A percentile compares a stretch with the other conserved stretches of the same genome.
Conservation (phyloP, 2,113 vertebrate genomes). For the Merops nubicus region DNA sequence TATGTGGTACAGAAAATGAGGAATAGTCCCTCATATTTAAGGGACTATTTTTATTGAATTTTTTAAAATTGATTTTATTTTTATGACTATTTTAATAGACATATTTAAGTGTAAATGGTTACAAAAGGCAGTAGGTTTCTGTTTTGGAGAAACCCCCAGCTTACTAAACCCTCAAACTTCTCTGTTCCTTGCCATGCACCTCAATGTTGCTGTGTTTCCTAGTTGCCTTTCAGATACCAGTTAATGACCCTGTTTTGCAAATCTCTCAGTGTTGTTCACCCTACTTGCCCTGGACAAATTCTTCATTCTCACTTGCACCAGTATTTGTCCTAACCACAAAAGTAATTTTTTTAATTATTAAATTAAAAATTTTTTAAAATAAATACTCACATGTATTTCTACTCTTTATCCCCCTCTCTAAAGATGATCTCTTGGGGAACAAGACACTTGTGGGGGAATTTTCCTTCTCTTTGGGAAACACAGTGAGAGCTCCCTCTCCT, state of each 20-base stretch:
- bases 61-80: too few species aligned
- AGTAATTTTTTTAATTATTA: too few species aligned
- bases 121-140: neutral
- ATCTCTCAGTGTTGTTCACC: neutral
- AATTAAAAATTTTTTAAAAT: too few species aligned
- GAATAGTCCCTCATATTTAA: neutral
- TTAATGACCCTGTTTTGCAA: neutral
- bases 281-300: neutral
- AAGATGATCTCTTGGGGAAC: neutral
- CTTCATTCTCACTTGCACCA: neutral
- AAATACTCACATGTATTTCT: neutral
- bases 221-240: neutral
- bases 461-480: neutral
- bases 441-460: neutral
- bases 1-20: neutral
- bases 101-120: neutral
- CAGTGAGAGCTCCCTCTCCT: conserved; percentile 39
- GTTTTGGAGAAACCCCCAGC: neutral
- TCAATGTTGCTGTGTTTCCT: neutral
- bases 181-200: accelerated
- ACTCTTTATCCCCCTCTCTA: neutral
- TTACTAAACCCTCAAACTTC: neutral
- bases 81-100: too few species aligned
- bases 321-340: neutral
- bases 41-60: too few species aligned